Base-by-base conservation (phyloP, 2,888 invertebrate genomes). In the Eupithecia centaureata region DNA sequence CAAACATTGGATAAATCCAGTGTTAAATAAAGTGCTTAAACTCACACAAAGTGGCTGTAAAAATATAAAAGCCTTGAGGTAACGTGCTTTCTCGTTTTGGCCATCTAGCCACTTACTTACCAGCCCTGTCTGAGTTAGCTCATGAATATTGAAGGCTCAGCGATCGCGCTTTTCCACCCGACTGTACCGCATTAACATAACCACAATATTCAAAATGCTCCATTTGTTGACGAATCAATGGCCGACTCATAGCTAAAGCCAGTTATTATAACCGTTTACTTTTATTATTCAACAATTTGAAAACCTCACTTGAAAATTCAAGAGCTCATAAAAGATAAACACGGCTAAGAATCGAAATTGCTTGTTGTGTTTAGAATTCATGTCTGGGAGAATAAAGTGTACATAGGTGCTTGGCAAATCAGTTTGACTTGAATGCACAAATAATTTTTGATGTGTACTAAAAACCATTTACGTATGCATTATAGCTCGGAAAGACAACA, bases 131-230 rank as follows among this genome's bases (percentile, higher is more conserved):
- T 79, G 85, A 86, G 86, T 88, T 84, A 73, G 77, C 82, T 90
- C 90, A 90, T 91, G 91, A 90, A 91, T 91, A 91, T 91, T 88
- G 86, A 90, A 86, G 83, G 76, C 77, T 79, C 81, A 80, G 70
- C 66, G 78, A 77, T 77, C 79, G 74, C 78, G 78, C 82, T 78
- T 81, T 81, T 82, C 82, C 83, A 76, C 81, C 76, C 76, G 71
- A 75, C 76, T 80, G 78, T 77, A 81, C 77, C 79, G 77, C 82
- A 83, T 86, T 85, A 85, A 81, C 81, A 82, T 84, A 77, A 77
- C 78, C 79, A 85, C 83, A 84, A 86, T 83, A 86, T 81, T 83
- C 82, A 71, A 71, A 83, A 83, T 80, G 81, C 81, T 76, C 78
- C 79, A 83, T 86, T 84, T 84, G 81, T 83, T 62, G 70, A 72